These are phyloP conservation scores for Diabrotica virgifera DNA, from an alignment of 1,140 invertebrate species.

Conservation along the genomic window DNA sequence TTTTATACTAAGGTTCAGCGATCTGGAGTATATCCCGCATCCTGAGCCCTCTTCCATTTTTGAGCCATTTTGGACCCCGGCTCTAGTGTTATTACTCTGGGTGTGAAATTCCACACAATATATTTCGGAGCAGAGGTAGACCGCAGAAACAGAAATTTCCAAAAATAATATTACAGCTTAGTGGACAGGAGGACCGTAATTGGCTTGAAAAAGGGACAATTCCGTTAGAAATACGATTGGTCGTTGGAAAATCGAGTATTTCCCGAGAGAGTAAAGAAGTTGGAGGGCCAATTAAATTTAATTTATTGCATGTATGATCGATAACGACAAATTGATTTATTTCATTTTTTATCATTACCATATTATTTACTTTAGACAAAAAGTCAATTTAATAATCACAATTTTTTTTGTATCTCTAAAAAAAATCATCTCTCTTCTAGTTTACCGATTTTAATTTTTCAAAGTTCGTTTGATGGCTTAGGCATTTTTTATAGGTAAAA, in stretches of 20 bases:
- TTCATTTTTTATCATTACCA: too few relatives aligned
- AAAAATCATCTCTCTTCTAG: too few relatives aligned
- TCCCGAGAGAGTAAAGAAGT: not conserved
- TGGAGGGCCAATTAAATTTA: not conserved
- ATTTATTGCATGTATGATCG: not conserved
- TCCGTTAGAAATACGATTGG: conserved; percentile 9
- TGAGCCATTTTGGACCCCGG: too few relatives aligned
- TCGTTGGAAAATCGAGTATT: conserved; percentile 5
- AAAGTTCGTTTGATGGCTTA: too few relatives aligned
- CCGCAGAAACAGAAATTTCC: conserved; percentile 15
- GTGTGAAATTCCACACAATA: conserved; percentile 20
- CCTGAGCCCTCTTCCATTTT: too few relatives aligned
- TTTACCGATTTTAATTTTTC: too few relatives aligned
- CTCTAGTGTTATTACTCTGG: conserved; percentile 10
- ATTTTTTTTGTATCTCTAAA: too few relatives aligned
- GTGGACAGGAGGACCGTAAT: conserved; percentile 11
- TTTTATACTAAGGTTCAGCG: too few relatives aligned
- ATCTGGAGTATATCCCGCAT: too few relatives aligned
- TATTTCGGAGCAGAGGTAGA: conserved; percentile 17
- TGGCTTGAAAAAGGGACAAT: conserved; percentile 13
- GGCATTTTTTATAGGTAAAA: too few relatives aligned
- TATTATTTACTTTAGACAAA: too few relatives aligned
- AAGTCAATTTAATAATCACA: too few relatives aligned
- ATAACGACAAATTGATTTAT: not conserved
- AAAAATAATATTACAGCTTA: conserved; percentile 18